Evolutionary conservation across 2,888 invertebrate genomes (phyloP).

Genomic region (Mechanitis messenoides): DNA sequence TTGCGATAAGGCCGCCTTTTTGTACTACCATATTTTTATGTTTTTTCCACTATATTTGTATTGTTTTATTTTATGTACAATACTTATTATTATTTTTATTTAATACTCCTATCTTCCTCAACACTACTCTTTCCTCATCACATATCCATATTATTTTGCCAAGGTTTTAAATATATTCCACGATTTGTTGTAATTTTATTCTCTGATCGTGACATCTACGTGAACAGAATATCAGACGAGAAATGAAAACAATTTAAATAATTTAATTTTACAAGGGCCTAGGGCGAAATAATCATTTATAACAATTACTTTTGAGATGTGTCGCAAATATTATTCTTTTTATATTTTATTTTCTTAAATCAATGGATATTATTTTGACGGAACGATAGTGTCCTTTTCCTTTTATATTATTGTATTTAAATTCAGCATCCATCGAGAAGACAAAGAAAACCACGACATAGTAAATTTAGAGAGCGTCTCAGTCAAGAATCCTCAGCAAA

Average conservation of each 20-base stretch:
- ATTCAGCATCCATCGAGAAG: neutral
- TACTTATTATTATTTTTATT: too few relatives aligned
- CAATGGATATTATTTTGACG: too few relatives aligned
- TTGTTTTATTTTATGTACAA: too few relatives aligned
- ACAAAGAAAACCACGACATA: slow-evolving; percentile 5
- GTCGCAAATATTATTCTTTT: too few relatives aligned
- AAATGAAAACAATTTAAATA: neutral
- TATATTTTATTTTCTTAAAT: too few relatives aligned
- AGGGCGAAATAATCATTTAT: too few relatives aligned
- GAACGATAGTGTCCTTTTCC: neutral
- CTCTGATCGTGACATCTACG: slow-evolving; percentile 11
- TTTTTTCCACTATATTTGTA: too few relatives aligned
- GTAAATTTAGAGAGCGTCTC: slow-evolving; percentile 17
- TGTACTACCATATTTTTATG: too few relatives aligned
- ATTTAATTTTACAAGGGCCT: slow-evolving; percentile 1
- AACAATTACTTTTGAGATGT: too few relatives aligned
- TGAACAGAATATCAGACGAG: slow-evolving; percentile 9
- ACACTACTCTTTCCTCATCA: too few relatives aligned
- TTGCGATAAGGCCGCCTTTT: too few relatives aligned
- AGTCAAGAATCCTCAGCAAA: slow-evolving; percentile 2
- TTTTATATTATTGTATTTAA: neutral
- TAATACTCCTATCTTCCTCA: too few relatives aligned
- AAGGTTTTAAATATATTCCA: neutral
- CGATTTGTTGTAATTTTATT: slow-evolving; percentile 2
- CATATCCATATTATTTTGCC: neutral